phyloP scores from a whole-genome alignment of 2,797 vertebrate genomes.

The Dromococcyx pavoninus region DNA sequence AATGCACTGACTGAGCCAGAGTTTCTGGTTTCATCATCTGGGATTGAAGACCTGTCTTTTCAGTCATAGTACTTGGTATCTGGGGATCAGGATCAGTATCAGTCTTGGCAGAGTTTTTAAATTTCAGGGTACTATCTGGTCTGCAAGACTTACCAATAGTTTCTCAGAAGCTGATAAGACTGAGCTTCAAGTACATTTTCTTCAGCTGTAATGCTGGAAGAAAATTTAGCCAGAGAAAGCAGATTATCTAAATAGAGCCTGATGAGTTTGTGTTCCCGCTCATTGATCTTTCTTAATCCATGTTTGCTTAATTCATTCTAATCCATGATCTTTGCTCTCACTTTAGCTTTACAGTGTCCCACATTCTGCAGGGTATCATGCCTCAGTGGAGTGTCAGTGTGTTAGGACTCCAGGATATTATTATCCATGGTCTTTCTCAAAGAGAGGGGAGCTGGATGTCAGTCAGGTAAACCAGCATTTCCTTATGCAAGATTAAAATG shows the following conservation, averaged over 20 bases:
- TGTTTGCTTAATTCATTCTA: conserved; percentile 68
- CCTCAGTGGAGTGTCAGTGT: background rate
- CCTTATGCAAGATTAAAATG: background rate
- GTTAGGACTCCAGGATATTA: background rate
- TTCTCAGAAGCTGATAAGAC: conserved; percentile 3
- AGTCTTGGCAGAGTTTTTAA: conserved; percentile 22
- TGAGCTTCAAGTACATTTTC: conserved; percentile 43
- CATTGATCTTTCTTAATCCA: conserved; percentile 67
- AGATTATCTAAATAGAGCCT: conserved; percentile 63
- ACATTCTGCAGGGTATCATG: conserved; percentile 9
- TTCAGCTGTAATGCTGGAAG: conserved; percentile 11
- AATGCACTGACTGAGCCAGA: background rate
- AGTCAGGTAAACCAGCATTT: background rate
- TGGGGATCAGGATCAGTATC: conserved; percentile 23
- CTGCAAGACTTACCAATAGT: conserved; percentile 20
- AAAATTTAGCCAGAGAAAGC: conserved; percentile 20
- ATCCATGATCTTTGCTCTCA: conserved; percentile 48
- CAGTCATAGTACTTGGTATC: background rate
- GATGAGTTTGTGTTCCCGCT: conserved; percentile 56
- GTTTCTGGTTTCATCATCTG: conserved; percentile 35
- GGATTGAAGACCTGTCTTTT: conserved; percentile 34
- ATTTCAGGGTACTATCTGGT: conserved; percentile 9
- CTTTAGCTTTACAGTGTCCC: conserved; percentile 43
- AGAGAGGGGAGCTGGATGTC: background rate
- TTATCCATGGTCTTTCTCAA: background rate